Evolutionary conservation across 2,888 invertebrate genomes (phyloP).

Genomic region (Thecophora atra): DNA sequence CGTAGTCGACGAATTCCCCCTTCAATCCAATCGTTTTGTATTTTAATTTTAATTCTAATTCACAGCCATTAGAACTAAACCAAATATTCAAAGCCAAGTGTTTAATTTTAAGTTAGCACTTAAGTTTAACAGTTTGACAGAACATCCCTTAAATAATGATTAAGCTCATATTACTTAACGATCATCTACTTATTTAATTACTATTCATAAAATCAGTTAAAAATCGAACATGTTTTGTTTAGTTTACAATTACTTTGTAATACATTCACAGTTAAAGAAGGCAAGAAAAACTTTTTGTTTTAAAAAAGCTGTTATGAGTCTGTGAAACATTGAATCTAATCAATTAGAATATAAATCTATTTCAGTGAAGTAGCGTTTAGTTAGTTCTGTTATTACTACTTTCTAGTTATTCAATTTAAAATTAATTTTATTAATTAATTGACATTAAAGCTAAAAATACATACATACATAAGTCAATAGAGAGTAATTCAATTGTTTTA

Average conservation of each 20-base stretch:
- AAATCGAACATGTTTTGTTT: background rate
- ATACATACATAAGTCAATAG: conserved; percentile 5
- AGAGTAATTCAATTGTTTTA: conserved; percentile 24
- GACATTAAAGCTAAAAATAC: conserved; percentile 25
- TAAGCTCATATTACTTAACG: conserved; percentile 11
- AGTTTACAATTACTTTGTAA: conserved; percentile 28
- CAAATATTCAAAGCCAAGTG: conserved; percentile 57
- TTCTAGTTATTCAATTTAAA: conserved; percentile 13
- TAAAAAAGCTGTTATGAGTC: background rate
- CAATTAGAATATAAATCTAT: conserved; percentile 8
- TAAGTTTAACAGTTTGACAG: conserved; percentile 15
- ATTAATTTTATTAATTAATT: conserved; percentile 19
- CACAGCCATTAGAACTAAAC: conserved; percentile 50
- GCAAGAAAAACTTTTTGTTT: conserved; percentile 28
- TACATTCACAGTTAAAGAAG: background rate
- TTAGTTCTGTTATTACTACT: conserved; percentile 24
- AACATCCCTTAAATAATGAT: background rate
- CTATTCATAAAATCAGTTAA: background rate
- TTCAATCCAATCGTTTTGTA: conserved; percentile 10
- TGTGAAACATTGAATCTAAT: conserved; percentile 27
- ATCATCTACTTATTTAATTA: background rate
- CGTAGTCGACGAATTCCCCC: conserved; percentile 51
- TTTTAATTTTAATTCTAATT: conserved; percentile 17
- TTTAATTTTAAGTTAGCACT: conserved; percentile 56
- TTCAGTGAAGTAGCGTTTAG: conserved; percentile 23